phyloP scores from a whole-genome alignment of 2,888 invertebrate genomes.

The Coelopa pilipes region DNA sequence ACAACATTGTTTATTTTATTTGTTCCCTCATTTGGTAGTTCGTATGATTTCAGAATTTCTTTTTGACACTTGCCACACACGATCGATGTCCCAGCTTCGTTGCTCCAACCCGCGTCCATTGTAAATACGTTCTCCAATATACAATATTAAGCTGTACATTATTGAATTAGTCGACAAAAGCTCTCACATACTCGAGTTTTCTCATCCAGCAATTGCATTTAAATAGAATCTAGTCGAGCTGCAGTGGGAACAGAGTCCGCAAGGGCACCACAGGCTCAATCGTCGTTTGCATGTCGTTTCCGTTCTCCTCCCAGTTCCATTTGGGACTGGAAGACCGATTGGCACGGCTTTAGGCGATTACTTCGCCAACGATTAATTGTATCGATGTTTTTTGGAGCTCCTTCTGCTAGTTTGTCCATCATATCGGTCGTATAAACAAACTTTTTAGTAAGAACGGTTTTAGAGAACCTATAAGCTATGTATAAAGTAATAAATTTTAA shows the following conservation, averaged over 20 bases:
- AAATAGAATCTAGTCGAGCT: conserved; percentile 33
- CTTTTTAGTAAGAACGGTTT: not conserved
- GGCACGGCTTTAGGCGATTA: not conserved
- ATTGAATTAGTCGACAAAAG: conserved; percentile 13
- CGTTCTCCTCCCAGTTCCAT: not conserved
- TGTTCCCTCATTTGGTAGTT: conserved; percentile 13
- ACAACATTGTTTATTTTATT: conserved; percentile 36
- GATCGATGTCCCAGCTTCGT: not conserved
- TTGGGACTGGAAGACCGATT: too few species aligned
- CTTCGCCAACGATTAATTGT: not conserved
- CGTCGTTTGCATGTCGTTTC: not conserved
- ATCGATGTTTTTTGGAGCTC: not conserved
- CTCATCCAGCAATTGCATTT: conserved; percentile 47
- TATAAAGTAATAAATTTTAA: not conserved
- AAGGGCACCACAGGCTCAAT: not conserved
- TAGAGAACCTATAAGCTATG: not conserved
- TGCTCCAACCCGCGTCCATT: not conserved
- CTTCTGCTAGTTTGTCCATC: not conserved
- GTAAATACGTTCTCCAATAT: conserved; percentile 25
- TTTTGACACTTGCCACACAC: not conserved
- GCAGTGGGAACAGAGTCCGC: not conserved
- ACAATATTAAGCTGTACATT: conserved; percentile 22
- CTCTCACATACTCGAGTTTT: conserved; percentile 26
- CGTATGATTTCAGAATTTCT: not conserved
- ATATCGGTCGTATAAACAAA: not conserved